Evolutionary conservation across 2,113 vertebrate genomes (phyloP), one percentile per base, ranked within the genome.

Genomic region (Ophthalmolycus amberensis): DNA sequence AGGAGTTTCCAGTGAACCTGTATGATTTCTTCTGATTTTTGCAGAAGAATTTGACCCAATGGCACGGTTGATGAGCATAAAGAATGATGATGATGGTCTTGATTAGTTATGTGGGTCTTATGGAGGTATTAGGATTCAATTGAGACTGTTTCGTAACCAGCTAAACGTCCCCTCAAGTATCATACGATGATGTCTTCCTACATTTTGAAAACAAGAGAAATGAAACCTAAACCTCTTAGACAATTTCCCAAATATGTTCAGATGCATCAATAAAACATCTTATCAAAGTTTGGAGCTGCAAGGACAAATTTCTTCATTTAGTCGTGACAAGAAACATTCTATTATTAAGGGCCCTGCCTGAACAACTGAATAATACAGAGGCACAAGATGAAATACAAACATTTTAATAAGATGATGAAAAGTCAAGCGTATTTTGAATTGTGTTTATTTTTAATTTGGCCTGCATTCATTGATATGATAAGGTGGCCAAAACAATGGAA

Each of bases 331-430:
- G 27, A 44, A 69, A 38, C n/a, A 12, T 12, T 12, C 9, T 14
- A 22, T 42, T 32, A 44, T 32, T 40, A 16, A 8, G 48, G 4
- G 25, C 11, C 29, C 10, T 56, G 5, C 12, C 38, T 25, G 54
- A 70, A 50, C 40, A 60, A 50, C 58, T 38, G 32, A 52, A 63
- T 79, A 40, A 62, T 52, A 42, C n/a, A 40, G 22, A n/a, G 56
- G 56, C 25, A 15, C 56, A 29, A 29, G 16, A 16, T 27, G 25
- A 50, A 25, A 59, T 9, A 44, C 32, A 29, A 69, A 37, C 59
- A 60, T 60, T 59, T 38, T 29, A 1, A 44, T 25, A 25, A 25
- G 25, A 25, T 25, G 12, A 46, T 48, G 25, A 56, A 58, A 76
- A 34, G n/a, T 29, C 15, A 3, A 32, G 52, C 20, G 15, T 52